Evolutionary conservation across 2,888 invertebrate species (phyloP), one percentile per base, ranked within the genome.

Genomic region (Euphydryas editha): DNA sequence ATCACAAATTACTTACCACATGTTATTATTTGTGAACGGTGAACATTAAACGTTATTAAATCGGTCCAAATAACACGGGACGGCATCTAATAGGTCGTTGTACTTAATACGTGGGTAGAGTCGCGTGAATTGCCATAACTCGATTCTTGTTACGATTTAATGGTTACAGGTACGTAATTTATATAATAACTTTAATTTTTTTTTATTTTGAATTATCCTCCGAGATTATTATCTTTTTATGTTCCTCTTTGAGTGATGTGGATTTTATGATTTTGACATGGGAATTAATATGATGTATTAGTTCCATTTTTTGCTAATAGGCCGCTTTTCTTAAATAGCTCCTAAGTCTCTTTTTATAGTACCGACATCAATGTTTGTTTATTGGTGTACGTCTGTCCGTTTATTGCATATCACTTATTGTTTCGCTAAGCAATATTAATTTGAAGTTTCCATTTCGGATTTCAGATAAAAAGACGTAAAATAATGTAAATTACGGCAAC

Each of bases 11-110:
- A 54, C 77, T 74, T 70, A 76, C 73, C 73, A 71, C 68, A 70
- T 75, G 70, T 76, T 76, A 79, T 85, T 83, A 84, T 83, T 82
- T 82, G 78, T 83, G 81, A 84, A 80, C 79, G 79, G 74, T 74
- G 70, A 77, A 75, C 78, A 82, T 85, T 84, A 82, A 76, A 77
- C 73, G 73, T 76, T 80, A 87, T 86, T 86, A 86, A 81, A 78
- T 75, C 74, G 76, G 71, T 64, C 79, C 73, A 83, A 86, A 85
- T 84, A 81, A 83, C 78, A 81, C 73, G 74, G n/a, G 56, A 47
- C n/a, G 24, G 42, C 46, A 57, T 57, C 62, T 69, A 76, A 76
- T 71, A 72, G 73, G 76, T 72, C 65, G 54, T 54, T 54, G 54
- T n/a, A 36, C 36, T n/a, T 79, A 80, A 81, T 80, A 82, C 79